Evolutionary conservation across 37 sponge, comb jelly and placozoan species (phyloP), one percentile per base, ranked within the genome.

Genomic region (Haliclona indistincta): DNA sequence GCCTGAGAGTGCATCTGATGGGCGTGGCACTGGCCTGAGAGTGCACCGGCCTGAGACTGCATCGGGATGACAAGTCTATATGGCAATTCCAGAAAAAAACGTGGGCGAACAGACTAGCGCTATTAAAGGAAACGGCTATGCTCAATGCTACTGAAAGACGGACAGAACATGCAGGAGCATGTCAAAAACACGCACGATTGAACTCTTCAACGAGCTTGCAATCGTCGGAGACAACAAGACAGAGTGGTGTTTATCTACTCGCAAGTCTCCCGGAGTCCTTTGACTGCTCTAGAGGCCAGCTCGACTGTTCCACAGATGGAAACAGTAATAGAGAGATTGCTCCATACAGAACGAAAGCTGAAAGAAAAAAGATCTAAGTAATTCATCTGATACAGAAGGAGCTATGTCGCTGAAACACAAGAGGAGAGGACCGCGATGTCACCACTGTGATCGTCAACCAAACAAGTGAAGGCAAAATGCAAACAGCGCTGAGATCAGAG

Each of bases 201-300:
- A 82, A 54, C 20, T 82, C 0, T 82, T 82, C 40, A 58, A 74
- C 7, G 73, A 49, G 63, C 65, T 81, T 11, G 41, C 81, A 43
- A 44, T 81, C 23, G 54, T 71, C 47, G 81, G 73, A 19, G 81
- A 71, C 39, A 26, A 49, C 40, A 67, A 55, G 15, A 33, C 29
- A 26, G 78, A 67, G 22, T 38, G 81, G 70, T 51, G 81, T 82
- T 36, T 47, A 71, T 63, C 30, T 80, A 30, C 37, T 80, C 6
- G 81, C 81, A 49, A 81, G 81, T 64, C 49, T 81, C 4, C 81
- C 84, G 41, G 71, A 70, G 35, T 76, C 84, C 19, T 83, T 40
- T 39, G 61, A 83, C 84, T 32, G 84, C 84, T 26, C 76, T 83
- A 19, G 84, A 83, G 61, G 84, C 71, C 17, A 83, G 44, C 53